Conservation (phyloP, 2,888 invertebrate genomes). For the Ferrisia virgata region DNA sequence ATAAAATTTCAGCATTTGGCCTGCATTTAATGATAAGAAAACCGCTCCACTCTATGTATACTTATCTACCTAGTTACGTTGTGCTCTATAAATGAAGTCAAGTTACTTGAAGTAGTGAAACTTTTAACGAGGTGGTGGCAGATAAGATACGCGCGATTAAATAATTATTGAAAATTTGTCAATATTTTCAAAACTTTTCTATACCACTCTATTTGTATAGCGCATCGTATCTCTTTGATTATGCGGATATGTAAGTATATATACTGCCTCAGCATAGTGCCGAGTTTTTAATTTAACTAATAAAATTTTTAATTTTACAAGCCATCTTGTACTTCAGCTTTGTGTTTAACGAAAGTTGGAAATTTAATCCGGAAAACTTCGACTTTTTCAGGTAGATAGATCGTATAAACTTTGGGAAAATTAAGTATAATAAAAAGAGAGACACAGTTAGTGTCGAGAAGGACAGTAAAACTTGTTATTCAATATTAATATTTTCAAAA, state of each 20-base stretch:
- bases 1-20: not conserved
- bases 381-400: not conserved
- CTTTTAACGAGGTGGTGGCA: not conserved
- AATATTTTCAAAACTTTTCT: not conserved
- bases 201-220: not conserved
- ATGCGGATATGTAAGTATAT: not conserved
- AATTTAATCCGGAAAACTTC: slow-evolving; percentile 16
- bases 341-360: not conserved
- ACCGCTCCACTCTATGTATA: not conserved
- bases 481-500: slow-evolving; percentile 3
- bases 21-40: not conserved
- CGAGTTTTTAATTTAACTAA: slow-evolving; percentile 15
- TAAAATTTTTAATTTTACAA: not conserved
- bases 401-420: slow-evolving; percentile 10
- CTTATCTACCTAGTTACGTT: not conserved
- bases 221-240: not conserved
- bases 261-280: not conserved
- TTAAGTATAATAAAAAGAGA: not conserved
- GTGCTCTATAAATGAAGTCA: not conserved
- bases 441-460: not conserved
- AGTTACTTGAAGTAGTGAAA: not conserved
- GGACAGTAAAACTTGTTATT: not conserved
- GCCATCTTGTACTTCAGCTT: not conserved
- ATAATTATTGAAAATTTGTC: slow-evolving; percentile 22
- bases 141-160: not conserved